Evolutionary conservation across 2,113 vertebrate species (phyloP), one percentile per base, ranked within the genome.

Genomic region (Zootoca vivipara): DNA sequence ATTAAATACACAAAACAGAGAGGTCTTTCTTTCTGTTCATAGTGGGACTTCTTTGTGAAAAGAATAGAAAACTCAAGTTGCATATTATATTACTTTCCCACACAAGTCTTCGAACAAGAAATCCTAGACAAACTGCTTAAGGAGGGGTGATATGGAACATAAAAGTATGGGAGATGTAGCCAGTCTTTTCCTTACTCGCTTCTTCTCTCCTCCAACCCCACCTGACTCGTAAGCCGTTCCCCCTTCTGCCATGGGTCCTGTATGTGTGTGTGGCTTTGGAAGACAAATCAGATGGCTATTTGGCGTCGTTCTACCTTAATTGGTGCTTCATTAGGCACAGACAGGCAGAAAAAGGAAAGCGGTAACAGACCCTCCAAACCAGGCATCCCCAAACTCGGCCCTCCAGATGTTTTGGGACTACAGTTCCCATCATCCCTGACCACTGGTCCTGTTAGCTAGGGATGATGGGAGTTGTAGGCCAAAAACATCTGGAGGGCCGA

Each of bases 11-110:
- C 18, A 20, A 62, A 62, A 62, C n/a, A 7, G 56, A 81, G 35
- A 81, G 35, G 18, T 33, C 6, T 73, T 73, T n/a, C 30, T 82
- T 33, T 73, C n/a, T 42, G 10, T 67, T 86, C 20, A 33, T 42
- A 64, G 65, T 58, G 69, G 26, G 13, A 26, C n/a, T 16, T 12
- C 67, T 70, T 81, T 40, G 75, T 30, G 46, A 12, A 2, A 9
- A n/a, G 38, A 5, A 70, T 69, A 93, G 92, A 52, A 85, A 2
- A 74, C 81, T 3, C 28, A 84, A 9, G 35, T 87, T 75, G 79
- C 38, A 1, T 81, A 78, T 72, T 77, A 42, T 7, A 79, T 38
- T 58, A 65, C 30, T 20, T 24, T 33, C 20, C 70, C 28, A 83
- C 33, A 7, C 18, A 33, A 72, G 46, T 72, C 22, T 33, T 52